Evolutionary conservation across 2,888 invertebrate species (phyloP).

Genomic region (Ypsolopha scabrella): DNA sequence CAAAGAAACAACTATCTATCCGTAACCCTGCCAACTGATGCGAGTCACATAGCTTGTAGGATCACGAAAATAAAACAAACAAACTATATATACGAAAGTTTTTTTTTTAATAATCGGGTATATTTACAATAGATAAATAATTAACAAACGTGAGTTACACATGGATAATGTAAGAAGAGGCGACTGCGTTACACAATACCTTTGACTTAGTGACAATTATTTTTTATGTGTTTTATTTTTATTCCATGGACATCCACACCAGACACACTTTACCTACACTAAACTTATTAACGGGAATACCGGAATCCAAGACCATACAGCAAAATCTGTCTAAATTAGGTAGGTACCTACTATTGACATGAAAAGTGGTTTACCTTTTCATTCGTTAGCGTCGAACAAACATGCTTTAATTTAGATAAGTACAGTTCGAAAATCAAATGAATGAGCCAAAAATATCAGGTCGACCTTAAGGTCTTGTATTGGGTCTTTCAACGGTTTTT

Average conservation of each 20-base stretch:
- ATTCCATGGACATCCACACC: conserved; percentile 38
- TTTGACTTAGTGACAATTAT: neutral
- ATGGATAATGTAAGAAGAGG: conserved; percentile 52
- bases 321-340: conserved; percentile 10
- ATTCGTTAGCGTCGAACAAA: too few relatives aligned
- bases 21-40: too few relatives aligned
- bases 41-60: neutral
- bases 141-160: conserved; percentile 67
- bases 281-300: conserved; percentile 29
- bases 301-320: conserved; percentile 21
- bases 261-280: conserved; percentile 12
- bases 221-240: neutral
- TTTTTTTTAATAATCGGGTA: conserved; percentile 64
- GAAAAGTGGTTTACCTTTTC: too few relatives aligned
- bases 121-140: conserved; percentile 68
- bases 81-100: conserved; percentile 56
- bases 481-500: too few relatives aligned
- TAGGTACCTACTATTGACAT: neutral
- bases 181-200: conserved; percentile 15
- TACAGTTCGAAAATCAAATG: too few relatives aligned
- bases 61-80: conserved; percentile 17
- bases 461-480: too few relatives aligned
- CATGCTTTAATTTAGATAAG: too few relatives aligned
- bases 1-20: too few relatives aligned
- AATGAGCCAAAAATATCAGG: too few relatives aligned